Evolutionary conservation across 2,113 vertebrate genomes (phyloP).

Genomic region (Poeciliopsis retropinna): DNA sequence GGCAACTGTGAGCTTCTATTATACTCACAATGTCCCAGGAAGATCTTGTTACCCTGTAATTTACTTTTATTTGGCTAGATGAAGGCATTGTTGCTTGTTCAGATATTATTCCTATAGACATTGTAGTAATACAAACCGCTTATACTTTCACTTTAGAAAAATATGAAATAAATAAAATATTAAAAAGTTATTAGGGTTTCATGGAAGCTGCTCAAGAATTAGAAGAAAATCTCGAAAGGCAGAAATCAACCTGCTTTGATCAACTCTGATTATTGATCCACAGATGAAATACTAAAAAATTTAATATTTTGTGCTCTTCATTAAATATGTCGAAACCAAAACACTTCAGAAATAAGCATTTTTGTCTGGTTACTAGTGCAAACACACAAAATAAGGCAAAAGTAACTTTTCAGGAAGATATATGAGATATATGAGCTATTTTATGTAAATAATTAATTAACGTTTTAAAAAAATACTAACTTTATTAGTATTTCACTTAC

Average conservation of each 20-base stretch:
- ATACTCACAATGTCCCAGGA: conserved; percentile 45
- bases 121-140: background rate
- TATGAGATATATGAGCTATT: too few relatives aligned
- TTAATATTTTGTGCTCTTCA: background rate
- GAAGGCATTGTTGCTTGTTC: conserved; percentile 30
- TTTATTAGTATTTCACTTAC: too few relatives aligned
- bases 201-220: background rate
- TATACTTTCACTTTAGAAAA: too few relatives aligned
- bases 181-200: background rate
- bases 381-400: too few relatives aligned
- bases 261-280: background rate
- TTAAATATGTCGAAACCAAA: background rate
- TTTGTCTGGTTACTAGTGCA: too few relatives aligned
- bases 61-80: conserved; percentile 23
- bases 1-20: conserved; percentile 20
- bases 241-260: background rate
- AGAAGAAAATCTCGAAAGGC: too few relatives aligned
- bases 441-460: too few relatives aligned
- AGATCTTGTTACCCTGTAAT: conserved; percentile 64
- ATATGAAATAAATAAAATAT: too few relatives aligned
- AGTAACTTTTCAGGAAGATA: too few relatives aligned
- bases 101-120: background rate
- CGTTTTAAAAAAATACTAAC: too few relatives aligned
- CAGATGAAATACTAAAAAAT: background rate
- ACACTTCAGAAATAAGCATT: too few relatives aligned